Evolutionary conservation across 2,888 invertebrate genomes (phyloP), one percentile per base, ranked within the genome.

Genomic region (Sesia bembeciformis): DNA sequence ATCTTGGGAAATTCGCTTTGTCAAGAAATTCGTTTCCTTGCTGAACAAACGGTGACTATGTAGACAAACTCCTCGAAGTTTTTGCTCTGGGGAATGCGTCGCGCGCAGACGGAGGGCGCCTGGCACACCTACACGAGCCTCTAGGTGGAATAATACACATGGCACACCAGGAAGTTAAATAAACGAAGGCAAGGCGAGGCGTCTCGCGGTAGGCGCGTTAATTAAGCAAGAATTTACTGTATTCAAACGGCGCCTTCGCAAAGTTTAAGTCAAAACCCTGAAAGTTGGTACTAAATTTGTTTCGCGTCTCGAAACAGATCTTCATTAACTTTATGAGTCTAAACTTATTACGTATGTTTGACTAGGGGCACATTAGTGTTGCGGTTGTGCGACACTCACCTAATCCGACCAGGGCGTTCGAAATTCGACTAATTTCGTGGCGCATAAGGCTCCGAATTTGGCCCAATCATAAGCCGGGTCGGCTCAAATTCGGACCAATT

Each of bases 401-500:
- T 83, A 81, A 84, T 84, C 78, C 77, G 57, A 68, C 74, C 72
- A 76, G n/a, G 8, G 39, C 74, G 73, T 81, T 81, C 77, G 81
- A 77, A 85, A 79, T 81, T 75, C 70, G 70, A 78, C 86, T 82
- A 84, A 87, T 87, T 85, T 81, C 71, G 71, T 66, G 71, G 70
- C 78, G 78, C 80, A 79, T 81, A 78, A 77, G 80, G 74, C 74
- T 66, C 72, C 69, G 72, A 78, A 81, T 83, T 78, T 49, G 63
- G 72, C 71, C 84, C 84, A 87, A 87, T 87, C 86, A 86, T 85
- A 83, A 83, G 85, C 80, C 73, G 83, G 79, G 80, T 80, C 78
- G 74, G 78, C 74, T 77, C 78, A 74, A 87, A 86, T 88, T 88
- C 84, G 80, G 81, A 86, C 87, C 89, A 88, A 89, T 88, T 89